Percentiles rank a stretch among this genome's conserved stretches.
phyloP scores from a whole-genome alignment of 2,113 vertebrate genomes.

The Eretmochelys imbricata region DNA sequence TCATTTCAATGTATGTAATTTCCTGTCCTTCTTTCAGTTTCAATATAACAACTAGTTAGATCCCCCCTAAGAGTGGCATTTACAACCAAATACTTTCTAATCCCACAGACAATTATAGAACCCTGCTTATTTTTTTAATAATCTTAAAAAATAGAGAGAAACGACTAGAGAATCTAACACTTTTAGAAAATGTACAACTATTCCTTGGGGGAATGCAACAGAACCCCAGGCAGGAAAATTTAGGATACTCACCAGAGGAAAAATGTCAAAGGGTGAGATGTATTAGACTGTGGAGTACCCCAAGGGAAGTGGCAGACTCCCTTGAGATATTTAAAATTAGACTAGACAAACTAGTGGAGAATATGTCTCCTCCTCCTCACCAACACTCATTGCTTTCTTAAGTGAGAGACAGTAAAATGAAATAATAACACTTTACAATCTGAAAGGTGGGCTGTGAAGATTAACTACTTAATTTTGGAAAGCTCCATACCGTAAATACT shows the following conservation, averaged over 20 bases:
- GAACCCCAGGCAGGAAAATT: background rate
- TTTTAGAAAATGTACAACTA: background rate
- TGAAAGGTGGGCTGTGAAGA: fast-evolving
- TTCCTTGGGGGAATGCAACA: background rate
- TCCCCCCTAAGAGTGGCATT: background rate
- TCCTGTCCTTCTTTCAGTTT: background rate
- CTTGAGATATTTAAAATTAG: background rate
- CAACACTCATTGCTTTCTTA: background rate
- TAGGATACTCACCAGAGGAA: background rate
- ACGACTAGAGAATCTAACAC: background rate
- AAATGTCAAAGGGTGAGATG: fast-evolving
- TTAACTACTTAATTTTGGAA: background rate
- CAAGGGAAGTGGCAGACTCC: background rate
- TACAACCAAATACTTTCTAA: background rate
- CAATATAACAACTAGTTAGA: background rate
- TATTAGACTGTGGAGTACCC: background rate
- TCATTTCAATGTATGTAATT: background rate
- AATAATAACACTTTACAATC: background rate
- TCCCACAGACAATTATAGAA: background rate
- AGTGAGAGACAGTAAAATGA: background rate
- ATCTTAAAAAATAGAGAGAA: no score
- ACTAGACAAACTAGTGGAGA: background rate
- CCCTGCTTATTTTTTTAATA: background rate
- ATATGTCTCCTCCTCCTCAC: background rate
- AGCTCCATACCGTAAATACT: background rate